Conservation (phyloP, 1,140 invertebrate genomes). For the Scaptomyza pallida region DNA sequence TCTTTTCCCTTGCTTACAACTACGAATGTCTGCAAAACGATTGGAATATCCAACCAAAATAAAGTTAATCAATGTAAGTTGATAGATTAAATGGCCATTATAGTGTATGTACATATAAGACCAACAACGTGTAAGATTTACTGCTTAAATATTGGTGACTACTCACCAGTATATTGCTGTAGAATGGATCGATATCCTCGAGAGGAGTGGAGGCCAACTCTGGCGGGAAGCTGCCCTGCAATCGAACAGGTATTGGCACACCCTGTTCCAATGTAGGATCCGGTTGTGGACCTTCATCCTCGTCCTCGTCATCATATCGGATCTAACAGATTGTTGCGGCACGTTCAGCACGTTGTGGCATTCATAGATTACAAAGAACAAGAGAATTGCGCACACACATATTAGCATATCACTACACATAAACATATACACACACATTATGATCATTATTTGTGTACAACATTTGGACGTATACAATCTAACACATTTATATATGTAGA, state of each 20-base stretch:
- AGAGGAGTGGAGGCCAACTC: conserved; percentile 96
- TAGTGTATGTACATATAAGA: too few relatives aligned
- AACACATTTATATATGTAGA: not conserved
- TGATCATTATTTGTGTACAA: not conserved
- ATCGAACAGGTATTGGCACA: conserved; percentile 93
- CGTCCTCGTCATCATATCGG: conserved; percentile 97
- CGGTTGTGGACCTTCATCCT: conserved; percentile 97
- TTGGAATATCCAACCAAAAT: too few relatives aligned
- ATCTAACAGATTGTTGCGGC: conserved; percentile 85
- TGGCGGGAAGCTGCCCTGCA: conserved; percentile 94
- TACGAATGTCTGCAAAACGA: conserved; percentile 95
- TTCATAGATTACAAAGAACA: conserved; percentile 43
- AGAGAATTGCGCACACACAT: conserved; percentile 37
- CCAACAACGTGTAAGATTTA: too few relatives aligned
- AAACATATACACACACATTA: conserved; percentile 2
- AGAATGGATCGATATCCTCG: conserved; percentile 97
- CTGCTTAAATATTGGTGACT: too few relatives aligned
- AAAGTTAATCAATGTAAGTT: not conserved
- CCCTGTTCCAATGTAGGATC: conserved; percentile 97
- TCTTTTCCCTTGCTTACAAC: conserved; percentile 99
- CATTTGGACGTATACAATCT: not conserved
- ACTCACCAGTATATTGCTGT: conserved; percentile 94
- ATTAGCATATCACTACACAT: too few relatives aligned
- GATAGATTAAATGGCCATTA: not conserved
- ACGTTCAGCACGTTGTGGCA: conserved; percentile 29